phyloP scores from a whole-genome alignment of 2,113 vertebrate genomes.

The Strix aluco region DNA sequence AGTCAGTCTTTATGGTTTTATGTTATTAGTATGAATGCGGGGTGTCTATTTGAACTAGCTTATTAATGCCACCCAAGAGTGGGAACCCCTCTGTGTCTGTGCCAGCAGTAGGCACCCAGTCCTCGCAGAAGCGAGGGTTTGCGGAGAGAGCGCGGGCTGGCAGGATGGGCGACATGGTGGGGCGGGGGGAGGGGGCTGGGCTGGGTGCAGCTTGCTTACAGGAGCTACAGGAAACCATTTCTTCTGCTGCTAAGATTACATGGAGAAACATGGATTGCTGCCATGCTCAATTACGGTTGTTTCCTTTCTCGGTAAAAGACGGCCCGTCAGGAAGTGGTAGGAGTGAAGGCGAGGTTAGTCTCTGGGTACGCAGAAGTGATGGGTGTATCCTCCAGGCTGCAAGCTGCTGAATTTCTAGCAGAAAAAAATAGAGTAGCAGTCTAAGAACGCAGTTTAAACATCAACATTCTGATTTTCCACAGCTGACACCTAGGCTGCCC shows the following conservation, averaged over 20 bases:
- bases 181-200: too few relatives aligned
- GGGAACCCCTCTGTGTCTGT: neutral
- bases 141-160: too few relatives aligned
- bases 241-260: constrained; percentile 1
- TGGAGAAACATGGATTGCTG: constrained; percentile 6
- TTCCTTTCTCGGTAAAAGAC: constrained; percentile 11
- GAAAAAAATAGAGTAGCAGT: neutral
- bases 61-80: neutral
- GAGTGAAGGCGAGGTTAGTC: neutral
- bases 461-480: neutral
- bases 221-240: constrained; percentile 3
- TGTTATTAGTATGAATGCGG: neutral
- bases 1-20: neutral
- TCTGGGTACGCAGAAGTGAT: neutral
- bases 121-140: neutral
- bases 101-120: accelerated
- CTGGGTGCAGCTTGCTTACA: accelerated
- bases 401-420: neutral
- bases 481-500: neutral
- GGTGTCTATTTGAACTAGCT: neutral
- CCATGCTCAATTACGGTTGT: neutral
- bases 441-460: neutral
- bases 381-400: neutral
- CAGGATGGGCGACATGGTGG: accelerated
- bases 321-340: neutral